Evolutionary conservation across 2,113 vertebrate species (phyloP), one percentile per base, ranked within the genome.

Genomic region (Lagenorhynchus albirostris): DNA sequence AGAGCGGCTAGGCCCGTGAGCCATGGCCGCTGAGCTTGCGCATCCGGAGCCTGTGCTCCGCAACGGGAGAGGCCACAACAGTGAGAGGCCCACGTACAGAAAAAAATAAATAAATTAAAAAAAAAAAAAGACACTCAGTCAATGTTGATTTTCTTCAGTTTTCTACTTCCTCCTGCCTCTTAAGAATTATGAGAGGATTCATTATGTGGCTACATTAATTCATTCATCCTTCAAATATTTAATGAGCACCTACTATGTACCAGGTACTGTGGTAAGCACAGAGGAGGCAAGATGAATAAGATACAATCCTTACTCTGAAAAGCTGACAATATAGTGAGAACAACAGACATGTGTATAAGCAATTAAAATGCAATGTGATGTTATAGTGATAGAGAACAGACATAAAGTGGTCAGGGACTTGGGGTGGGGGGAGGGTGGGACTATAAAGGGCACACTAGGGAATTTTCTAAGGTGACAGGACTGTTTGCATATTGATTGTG

Each of bases 101-200:
- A 44, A 44, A 44, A 44, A 44, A 44, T 44, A 8, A 44, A 9
- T 44, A 2, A 44, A 44, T 44, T 44, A 44, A 44, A 47, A 47
- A 47, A 47, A 47, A 47, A 38, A 88, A 96, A 94, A 93, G 81
- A 96, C 86, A 91, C 9, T 89, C 74, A 68, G 70, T 93, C 96
- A 93, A 89, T 65, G 21, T 63, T 88, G 36, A 58, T 55, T 95
- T 95, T 41, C 33, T 77, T 88, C 26, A 96, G 70, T n/a, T 81
- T 94, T 93, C 53, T 93, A 82, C 26, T 82, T 96, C 6, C 21
- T 62, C 29, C 93, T 81, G 38, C 2, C 67, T 76, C 50, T 67
- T 76, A 80, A 33, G 44, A 95, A 73, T 92, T 85, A 93, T 33
- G 25, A 95, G 92, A 87, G 50, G 8, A 89, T 88, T 91, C 21